Evolutionary conservation across 2,113 vertebrate species (phyloP).

Genomic region (Hypocryptadius cinnamomeus): DNA sequence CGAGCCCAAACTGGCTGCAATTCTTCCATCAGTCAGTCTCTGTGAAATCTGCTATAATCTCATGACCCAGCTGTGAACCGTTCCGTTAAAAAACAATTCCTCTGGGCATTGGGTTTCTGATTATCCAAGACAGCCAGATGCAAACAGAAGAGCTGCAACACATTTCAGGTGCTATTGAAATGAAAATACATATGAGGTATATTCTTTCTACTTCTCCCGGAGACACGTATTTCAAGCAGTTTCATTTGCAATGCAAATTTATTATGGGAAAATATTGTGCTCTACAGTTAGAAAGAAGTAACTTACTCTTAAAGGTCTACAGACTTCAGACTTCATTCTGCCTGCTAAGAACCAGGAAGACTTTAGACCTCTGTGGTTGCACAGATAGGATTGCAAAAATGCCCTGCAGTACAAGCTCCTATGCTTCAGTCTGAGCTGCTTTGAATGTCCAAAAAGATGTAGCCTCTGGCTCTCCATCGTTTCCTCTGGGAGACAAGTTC

Average conservation of each 20-base stretch:
- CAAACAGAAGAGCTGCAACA: conserved; percentile 6
- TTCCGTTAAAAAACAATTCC: conserved; percentile 22
- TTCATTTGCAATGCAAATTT: conserved; percentile 36
- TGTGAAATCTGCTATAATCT: not conserved
- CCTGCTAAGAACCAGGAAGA: not conserved
- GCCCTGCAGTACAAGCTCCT: not conserved
- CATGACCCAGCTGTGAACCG: conserved; percentile 22
- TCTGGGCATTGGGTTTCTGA: not conserved
- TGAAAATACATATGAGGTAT: conserved; percentile 25
- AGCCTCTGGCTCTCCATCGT: not conserved
- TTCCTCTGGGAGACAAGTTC: conserved; percentile 1
- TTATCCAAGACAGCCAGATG: conserved; percentile 6
- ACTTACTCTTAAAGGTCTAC: not conserved
- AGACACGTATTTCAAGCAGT: not conserved
- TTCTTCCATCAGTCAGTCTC: not conserved
- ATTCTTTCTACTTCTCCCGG: not conserved
- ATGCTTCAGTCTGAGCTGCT: not conserved
- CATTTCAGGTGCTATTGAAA: conserved; percentile 45
- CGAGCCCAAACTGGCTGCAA: not conserved
- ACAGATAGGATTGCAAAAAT: not conserved
- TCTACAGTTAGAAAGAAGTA: not conserved
- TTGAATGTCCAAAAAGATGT: not conserved
- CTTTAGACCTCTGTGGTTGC: not conserved
- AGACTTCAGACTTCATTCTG: not conserved
- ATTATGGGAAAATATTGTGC: not conserved